Base-by-base conservation (phyloP, 2,797 vertebrate species). In the Diglossa cyanea region DNA sequence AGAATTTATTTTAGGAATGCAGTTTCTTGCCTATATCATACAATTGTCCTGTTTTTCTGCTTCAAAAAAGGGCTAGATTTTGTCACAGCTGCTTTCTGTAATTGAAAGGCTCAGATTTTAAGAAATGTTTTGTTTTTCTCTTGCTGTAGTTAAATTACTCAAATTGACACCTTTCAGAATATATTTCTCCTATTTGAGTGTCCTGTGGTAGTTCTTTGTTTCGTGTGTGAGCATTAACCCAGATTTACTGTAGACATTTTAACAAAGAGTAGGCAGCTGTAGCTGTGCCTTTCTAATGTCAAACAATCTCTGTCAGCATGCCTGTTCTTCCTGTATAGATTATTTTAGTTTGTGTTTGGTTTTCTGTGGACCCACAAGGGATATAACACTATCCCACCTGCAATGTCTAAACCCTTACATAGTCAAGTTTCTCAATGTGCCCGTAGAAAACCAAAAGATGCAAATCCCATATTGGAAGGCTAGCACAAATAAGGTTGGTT, bases 141-240 rank as follows among this genome's bases (percentile, higher is more conserved):
- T 97, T 93, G 28, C 67, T 85, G 30, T 73, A 88, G 91, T 94
- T 91, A 88, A 96, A 94, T 81, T 88, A 89, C 80, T 95, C 87
- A 94, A 80, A 93, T 82, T 91, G 86, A 97, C 90, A 96, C 66
- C 82, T 97, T 96, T 97, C 94, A 95, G 80, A 92, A 88, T 92
- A 74, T 80, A 37, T 88, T 96, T 84, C 57, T 96, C 82, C 85
- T 85, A 23, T 94, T 88, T 92, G 96, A 94, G 85, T 79, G 53
- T 94, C 61, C 85, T 96, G 81, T 74, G 79, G 68, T 90, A 48
- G 11, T 85, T 88, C 89, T 97, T 97, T 95, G 93, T 97, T 93
- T 96, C 40, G 48, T 88, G 78, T 31, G 67, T 90, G 83, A 93
- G 47, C 66, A 57, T 96, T 97, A 92, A 61, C 71, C 62, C 88